Conservation (phyloP, 2,113 vertebrate species). For the Alligator sinensis region DNA sequence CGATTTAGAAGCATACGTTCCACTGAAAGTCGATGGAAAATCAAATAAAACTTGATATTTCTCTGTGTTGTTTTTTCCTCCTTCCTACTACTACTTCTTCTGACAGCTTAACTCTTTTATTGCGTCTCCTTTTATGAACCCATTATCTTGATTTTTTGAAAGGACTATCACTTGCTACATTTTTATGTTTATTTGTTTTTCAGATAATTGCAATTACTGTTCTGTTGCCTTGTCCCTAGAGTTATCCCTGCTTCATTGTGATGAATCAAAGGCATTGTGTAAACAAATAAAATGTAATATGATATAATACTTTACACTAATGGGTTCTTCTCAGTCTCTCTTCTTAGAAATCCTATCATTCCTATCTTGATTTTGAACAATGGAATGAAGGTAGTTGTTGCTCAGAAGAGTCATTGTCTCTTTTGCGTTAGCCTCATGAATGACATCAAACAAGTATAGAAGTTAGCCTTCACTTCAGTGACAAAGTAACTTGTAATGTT, state of each 20-base stretch:
- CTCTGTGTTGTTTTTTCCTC: neutral
- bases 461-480: accelerated
- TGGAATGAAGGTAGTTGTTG: slow-evolving; percentile 35
- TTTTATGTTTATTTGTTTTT: slow-evolving; percentile 8
- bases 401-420: slow-evolving; percentile 18
- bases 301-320: slow-evolving; percentile 59
- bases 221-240: slow-evolving; percentile 37
- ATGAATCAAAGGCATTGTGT: slow-evolving; percentile 62
- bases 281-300: slow-evolving; percentile 69
- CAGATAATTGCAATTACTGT: slow-evolving; percentile 48
- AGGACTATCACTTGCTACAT: neutral
- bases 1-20: neutral
- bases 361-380: slow-evolving; percentile 34
- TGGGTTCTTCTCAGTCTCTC: slow-evolving; percentile 64
- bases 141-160: neutral
- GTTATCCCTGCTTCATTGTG: slow-evolving; percentile 59
- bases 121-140: neutral
- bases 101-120: neutral
- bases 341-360: slow-evolving; percentile 50
- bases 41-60: neutral
- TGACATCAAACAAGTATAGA: neutral
- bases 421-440: neutral
- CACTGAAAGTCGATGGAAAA: neutral
- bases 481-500: neutral
- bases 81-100: neutral